These are phyloP conservation scores for Trichopoda pennipes DNA, from an alignment of 2,888 invertebrate genomes.

Conservation along the genomic window DNA sequence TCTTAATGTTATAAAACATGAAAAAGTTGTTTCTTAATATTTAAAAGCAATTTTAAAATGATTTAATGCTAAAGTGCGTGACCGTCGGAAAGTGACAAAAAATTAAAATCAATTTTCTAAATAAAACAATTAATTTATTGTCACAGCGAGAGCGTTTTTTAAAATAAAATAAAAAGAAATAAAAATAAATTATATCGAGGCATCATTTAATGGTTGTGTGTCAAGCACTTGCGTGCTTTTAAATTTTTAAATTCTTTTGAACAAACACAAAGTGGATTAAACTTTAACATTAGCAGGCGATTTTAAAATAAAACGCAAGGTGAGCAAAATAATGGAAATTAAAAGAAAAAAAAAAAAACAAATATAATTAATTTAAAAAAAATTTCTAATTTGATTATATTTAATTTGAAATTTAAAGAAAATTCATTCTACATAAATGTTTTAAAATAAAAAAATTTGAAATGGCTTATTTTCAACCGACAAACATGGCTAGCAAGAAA, in stretches of 20 bases:
- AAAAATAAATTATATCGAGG: constrained; percentile 37
- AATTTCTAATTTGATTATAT: no score
- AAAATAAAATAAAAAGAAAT: background rate
- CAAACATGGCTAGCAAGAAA: no score
- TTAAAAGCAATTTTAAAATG: constrained; percentile 56
- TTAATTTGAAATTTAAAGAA: no score
- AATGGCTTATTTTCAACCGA: no score
- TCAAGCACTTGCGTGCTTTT: constrained; percentile 19
- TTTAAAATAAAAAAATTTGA: no score
- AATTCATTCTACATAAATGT: no score
- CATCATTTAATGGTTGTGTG: background rate
- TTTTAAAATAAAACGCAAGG: constrained; percentile 58
- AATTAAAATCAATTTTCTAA: constrained; percentile 46
- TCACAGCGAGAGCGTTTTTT: background rate
- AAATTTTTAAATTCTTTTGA: constrained; percentile 35
- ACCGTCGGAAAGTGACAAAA: constrained; percentile 71
- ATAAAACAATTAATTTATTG: constrained; percentile 36
- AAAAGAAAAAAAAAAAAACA: background rate
- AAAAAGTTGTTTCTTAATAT: background rate
- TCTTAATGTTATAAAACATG: background rate
- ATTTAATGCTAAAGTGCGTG: constrained; percentile 74
- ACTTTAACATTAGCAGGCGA: constrained; percentile 49
- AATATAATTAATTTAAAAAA: no score
- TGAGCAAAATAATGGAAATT: constrained; percentile 43
- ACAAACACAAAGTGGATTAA: constrained; percentile 66